Conservation (phyloP, 2,797 vertebrate species). For the Gadopsis marmoratus region DNA sequence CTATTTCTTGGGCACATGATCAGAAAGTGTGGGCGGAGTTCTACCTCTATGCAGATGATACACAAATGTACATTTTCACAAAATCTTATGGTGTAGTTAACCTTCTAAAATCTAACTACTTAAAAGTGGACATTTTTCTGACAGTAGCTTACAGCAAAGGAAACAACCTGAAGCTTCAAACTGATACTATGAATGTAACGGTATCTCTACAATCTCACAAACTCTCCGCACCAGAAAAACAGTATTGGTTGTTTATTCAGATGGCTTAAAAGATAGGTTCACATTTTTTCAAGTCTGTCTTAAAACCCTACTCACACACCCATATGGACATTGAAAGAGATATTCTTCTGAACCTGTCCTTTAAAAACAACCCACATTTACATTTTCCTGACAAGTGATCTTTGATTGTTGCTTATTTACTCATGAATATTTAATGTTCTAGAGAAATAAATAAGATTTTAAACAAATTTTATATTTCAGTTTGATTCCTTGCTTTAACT, state of each 20-base stretch:
- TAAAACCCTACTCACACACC: not conserved
- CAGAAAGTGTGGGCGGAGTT: not conserved
- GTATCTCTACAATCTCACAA: not conserved
- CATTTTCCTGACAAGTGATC: not conserved
- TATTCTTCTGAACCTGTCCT: not conserved
- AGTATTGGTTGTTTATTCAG: not conserved
- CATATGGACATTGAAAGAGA: not conserved
- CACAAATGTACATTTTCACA: not conserved
- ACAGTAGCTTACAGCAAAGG: not conserved
- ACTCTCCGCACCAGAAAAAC: not conserved
- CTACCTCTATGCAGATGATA: conserved; percentile 20
- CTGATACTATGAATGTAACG: not conserved
- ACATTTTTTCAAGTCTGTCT: not conserved
- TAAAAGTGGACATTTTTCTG: not conserved
- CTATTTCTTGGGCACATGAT: not conserved
- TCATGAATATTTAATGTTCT: not conserved
- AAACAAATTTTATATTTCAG: not conserved
- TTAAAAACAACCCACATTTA: not conserved
- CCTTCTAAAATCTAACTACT: not conserved
- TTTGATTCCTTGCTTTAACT: not conserved
- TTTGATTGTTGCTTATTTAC: not conserved
- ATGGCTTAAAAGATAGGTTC: not conserved
- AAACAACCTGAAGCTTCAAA: not conserved
- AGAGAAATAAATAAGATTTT: not conserved
- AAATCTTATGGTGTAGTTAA: not conserved